Conservation (phyloP, 2,113 vertebrate genomes). For the Bujurquina vittata region DNA sequence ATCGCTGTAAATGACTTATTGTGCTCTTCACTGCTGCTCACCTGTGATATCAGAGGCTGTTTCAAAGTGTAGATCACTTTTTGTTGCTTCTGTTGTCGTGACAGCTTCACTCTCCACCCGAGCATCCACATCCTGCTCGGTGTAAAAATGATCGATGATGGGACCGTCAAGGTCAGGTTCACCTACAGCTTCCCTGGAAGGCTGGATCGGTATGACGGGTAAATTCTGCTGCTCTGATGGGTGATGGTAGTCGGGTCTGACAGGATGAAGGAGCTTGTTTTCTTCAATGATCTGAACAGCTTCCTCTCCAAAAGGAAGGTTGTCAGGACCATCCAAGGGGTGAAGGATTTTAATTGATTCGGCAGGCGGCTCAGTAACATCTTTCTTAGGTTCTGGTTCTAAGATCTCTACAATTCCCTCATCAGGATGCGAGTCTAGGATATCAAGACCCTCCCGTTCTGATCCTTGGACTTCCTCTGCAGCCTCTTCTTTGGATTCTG, state of each 20-base stretch:
- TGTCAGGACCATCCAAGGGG: neutral
- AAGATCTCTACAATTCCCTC: neutral
- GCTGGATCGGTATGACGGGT: conserved; percentile 13
- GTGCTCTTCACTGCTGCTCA: conserved; percentile 24
- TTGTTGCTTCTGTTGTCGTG: neutral
- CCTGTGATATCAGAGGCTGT: conserved; percentile 30
- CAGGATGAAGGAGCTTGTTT: neutral
- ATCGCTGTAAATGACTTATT: neutral
- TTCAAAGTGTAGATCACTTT: neutral
- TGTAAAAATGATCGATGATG: conserved; percentile 3
- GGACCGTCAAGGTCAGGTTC: conserved; percentile 9
- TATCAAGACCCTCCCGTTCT: neutral
- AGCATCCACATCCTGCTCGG: neutral
- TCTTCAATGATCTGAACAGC: conserved; percentile 15
- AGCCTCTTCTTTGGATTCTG: conserved; percentile 8
- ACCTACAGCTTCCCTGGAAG: neutral
- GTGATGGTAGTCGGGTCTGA: neutral
- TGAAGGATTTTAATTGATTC: conserved; percentile 56
- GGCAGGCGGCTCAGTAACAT: conserved; percentile 32
- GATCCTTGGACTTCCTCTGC: neutral
- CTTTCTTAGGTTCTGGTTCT: conserved; percentile 25
- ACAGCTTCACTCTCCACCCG: neutral
- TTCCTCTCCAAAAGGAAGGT: conserved; percentile 11
- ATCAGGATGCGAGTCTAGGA: conserved; percentile 17
- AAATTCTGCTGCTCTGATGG: conserved; percentile 42